phyloP scores from a whole-genome alignment of 2,797 vertebrate species.

The Galago senegalensis region DNA sequence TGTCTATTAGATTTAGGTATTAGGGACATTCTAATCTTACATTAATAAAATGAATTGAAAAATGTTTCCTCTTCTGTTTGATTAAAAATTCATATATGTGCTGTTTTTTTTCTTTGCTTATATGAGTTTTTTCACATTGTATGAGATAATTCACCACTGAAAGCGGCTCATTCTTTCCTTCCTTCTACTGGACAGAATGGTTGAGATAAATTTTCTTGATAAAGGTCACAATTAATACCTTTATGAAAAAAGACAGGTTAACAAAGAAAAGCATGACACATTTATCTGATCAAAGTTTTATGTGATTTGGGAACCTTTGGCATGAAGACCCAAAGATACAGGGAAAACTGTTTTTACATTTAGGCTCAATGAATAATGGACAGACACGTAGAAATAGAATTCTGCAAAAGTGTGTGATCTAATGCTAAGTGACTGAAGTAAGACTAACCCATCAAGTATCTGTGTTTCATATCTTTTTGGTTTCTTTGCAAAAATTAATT shows the following conservation, averaged over 20 bases:
- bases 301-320: background rate
- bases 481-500: background rate
- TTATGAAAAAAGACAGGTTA: background rate
- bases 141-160: background rate
- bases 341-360: background rate
- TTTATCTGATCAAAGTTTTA: background rate
- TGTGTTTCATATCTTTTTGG: background rate
- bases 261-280: background rate
- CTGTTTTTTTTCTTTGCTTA: background rate
- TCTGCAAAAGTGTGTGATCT: background rate
- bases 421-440: background rate
- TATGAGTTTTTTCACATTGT: background rate
- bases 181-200: background rate
- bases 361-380: background rate
- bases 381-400: background rate
- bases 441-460: background rate
- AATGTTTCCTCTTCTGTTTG: background rate
- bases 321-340: background rate
- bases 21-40: background rate
- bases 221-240: background rate
- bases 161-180: background rate
- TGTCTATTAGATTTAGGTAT: background rate
- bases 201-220: background rate
- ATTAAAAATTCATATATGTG: background rate
- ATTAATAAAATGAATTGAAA: background rate